A percentile compares a stretch with the other conserved stretches of the same genome.
These are phyloP conservation scores for Drosophila differens DNA, from an alignment of 2,888 invertebrate species.

Conservation along the genomic window DNA sequence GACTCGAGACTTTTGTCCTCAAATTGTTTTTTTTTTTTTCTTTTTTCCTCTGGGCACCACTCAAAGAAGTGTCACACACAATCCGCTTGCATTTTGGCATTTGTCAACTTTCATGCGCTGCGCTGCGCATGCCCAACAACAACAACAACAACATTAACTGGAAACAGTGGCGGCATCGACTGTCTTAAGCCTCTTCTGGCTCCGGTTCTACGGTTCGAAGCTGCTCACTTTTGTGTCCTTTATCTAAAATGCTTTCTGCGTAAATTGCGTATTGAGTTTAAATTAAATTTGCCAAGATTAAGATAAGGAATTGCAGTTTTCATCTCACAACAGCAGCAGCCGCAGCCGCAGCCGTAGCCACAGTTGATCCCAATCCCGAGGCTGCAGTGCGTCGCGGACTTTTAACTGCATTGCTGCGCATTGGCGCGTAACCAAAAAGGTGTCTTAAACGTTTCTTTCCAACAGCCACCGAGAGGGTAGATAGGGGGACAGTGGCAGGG, in stretches of 20 bases:
- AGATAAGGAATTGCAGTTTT: constrained; percentile 77
- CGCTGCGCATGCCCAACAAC: constrained; percentile 71
- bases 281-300: constrained; percentile 82
- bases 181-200: constrained; percentile 65
- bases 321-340: constrained; percentile 26
- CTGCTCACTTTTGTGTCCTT: constrained; percentile 70
- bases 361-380: constrained; percentile 11
- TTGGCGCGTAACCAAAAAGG: constrained; percentile 74
- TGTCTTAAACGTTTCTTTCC: constrained; percentile 73
- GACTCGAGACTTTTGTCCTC: constrained; percentile 29
- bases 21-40: neutral
- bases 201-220: constrained; percentile 23
- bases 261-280: constrained; percentile 82
- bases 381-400: constrained; percentile 34
- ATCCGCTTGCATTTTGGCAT: constrained; percentile 81
- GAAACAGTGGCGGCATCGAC: constrained; percentile 67
- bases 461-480: constrained; percentile 12
- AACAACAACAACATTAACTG: constrained; percentile 11
- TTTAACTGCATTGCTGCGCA: constrained; percentile 59
- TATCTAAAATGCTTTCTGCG: constrained; percentile 82
- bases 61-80: constrained; percentile 74
- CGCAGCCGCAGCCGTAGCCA: constrained; percentile 10
- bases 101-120: constrained; percentile 78
- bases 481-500: constrained; percentile 3
- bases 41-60: constrained; percentile 37